Evolutionary conservation across 2,797 vertebrate genomes (phyloP), one percentile per base, ranked within the genome.

Genomic region (Acanthiza pusilla): DNA sequence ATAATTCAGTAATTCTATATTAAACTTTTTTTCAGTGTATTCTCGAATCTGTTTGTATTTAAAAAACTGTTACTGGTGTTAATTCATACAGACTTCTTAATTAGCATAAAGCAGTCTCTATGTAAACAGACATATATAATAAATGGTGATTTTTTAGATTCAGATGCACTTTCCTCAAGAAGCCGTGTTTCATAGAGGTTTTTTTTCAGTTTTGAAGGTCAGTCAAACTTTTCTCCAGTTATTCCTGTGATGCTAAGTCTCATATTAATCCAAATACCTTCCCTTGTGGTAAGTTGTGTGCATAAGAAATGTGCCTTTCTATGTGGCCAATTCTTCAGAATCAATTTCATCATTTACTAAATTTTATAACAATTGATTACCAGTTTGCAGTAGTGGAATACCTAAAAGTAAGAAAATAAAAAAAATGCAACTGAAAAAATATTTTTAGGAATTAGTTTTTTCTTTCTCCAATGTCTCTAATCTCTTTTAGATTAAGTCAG

Each of bases 111-210:
- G 4, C 21, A 61, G 5, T 51, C 16, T 72, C 2, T 58, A 6
- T 25, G 8, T 45, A 72, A 67, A 72, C 6, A 89, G 22, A 89
- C 17, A 34, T 14, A 16, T 42, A 9, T 19, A 5, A 14, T 72
- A 36, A 43, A 48, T 36, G 29, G 20, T 77, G 7, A 3, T 72
- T 79, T 54, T 47, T 72, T 26, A 57, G 11, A 12, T 29, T 90
- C 22, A 75, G 17, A 60, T n/a, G 12, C 30, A 5, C 22, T 67
- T 50, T 63, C 27, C 19, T 51, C 21, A 71, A 47, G 61, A 11
- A 67, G 2, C 5, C 1, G 1, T 30, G 9, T 40, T 26, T 22
- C 9, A 14, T 2, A 30, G 23, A 38, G 11, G 0, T 7, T 23
- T 72, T 77, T 77, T 74, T 62, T 38, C 13, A 26, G 4, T 68